Conservation (phyloP, 2,113 vertebrate species). For the Plecotus auritus region DNA sequence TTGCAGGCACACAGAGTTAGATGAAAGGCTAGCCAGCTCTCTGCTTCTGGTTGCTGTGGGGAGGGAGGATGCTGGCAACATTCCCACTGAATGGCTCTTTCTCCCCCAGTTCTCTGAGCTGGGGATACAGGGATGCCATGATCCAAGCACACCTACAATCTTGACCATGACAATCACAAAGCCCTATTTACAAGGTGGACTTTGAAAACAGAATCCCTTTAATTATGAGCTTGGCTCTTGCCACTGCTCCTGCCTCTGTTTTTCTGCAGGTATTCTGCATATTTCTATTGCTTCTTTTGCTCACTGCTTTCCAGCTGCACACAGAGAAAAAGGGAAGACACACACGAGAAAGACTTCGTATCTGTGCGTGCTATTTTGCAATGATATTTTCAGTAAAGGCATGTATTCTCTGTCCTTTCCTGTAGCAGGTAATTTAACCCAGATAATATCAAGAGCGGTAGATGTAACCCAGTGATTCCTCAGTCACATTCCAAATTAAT, state of each 20-base stretch:
- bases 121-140: neutral
- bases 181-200: neutral
- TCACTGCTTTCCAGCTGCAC: neutral
- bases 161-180: neutral
- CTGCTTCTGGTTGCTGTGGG: neutral
- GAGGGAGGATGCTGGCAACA: neutral
- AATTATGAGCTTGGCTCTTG: neutral
- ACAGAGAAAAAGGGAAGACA: neutral
- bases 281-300: neutral
- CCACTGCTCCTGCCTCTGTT: neutral
- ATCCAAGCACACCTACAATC: neutral
- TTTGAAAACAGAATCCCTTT: neutral
- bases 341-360: neutral
- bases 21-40: neutral
- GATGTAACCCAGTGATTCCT: neutral
- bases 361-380: neutral
- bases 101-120: neutral
- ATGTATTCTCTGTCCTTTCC: neutral
- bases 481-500: neutral
- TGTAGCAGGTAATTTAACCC: neutral
- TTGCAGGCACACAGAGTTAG: neutral
- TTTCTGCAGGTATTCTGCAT: neutral
- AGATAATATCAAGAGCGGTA: neutral
- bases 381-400: neutral
- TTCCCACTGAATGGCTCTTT: neutral